These are phyloP conservation scores for Drosophila bocqueti DNA, from an alignment of 1,140 invertebrate species.

Conservation along the genomic window DNA sequence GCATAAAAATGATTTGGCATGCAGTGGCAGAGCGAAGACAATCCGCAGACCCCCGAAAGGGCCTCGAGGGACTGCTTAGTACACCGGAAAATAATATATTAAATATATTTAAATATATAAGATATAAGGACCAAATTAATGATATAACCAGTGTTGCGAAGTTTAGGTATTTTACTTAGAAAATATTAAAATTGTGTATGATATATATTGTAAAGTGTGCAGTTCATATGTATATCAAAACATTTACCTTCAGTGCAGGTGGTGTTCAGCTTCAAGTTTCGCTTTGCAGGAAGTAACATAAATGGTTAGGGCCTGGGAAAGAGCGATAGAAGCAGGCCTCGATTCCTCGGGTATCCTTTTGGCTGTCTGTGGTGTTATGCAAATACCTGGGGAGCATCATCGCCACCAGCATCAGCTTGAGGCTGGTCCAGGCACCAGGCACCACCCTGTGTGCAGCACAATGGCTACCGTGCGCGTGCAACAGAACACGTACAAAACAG, in stretches of 20 bases:
- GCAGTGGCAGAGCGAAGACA: slow-evolving; percentile 66
- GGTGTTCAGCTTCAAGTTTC: slow-evolving; percentile 12
- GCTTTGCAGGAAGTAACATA: slow-evolving; percentile 36
- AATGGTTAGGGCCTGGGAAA: slow-evolving; percentile 65
- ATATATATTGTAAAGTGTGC: not conserved
- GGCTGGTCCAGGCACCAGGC: slow-evolving; percentile 12
- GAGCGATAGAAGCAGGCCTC: slow-evolving; percentile 24
- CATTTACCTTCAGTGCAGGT: slow-evolving; percentile 8
- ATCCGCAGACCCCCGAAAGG: slow-evolving; percentile 21
- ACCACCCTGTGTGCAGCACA: slow-evolving; percentile 81
- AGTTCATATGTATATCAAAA: not conserved
- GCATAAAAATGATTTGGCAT: slow-evolving; percentile 78
- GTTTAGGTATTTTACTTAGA: not conserved
- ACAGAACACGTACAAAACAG: slow-evolving; percentile 78
- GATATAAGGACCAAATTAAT: too few species aligned
- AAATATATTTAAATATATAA: not conserved
- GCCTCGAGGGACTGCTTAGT: slow-evolving; percentile 30
- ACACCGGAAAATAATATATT: not conserved
- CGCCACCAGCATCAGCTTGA: slow-evolving; percentile 36
- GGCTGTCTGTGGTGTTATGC: slow-evolving; percentile 68
- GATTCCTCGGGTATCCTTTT: slow-evolving; percentile 49
- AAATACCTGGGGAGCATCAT: slow-evolving; percentile 71
- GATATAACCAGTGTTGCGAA: not conserved
- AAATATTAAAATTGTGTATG: not conserved
- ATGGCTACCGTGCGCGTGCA: slow-evolving; percentile 82